A percentile compares a stretch with the other conserved stretches of the same genome.
phyloP scores from a whole-genome alignment of 2,888 invertebrate genomes.

The Rhopalosiphum nymphaeae region DNA sequence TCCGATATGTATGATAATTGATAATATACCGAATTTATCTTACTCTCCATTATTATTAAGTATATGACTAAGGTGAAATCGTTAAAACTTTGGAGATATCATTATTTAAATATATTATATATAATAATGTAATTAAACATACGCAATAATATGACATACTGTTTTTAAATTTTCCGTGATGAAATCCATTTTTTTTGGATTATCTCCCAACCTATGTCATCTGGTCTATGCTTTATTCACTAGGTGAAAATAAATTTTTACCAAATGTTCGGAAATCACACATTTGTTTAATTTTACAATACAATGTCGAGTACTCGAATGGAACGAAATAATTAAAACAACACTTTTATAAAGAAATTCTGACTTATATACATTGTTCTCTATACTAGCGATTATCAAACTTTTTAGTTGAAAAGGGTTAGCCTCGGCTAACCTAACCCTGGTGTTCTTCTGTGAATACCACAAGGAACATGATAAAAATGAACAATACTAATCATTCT shows the following conservation, averaged over 20 bases:
- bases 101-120: not conserved
- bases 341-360: not conserved
- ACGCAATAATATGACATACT: not conserved
- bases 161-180: not conserved
- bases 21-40: not conserved
- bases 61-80: not conserved
- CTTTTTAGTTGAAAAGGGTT: too few relatives aligned
- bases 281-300: not conserved
- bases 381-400: not conserved
- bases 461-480: too few relatives aligned
- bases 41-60: not conserved
- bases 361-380: not conserved
- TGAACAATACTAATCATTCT: too few relatives aligned
- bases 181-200: not conserved
- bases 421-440: too few relatives aligned
- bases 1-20: too few relatives aligned
- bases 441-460: too few relatives aligned
- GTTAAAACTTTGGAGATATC: not conserved
- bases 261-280: not conserved
- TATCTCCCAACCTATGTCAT: not conserved
- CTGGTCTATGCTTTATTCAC: not conserved
- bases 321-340: not conserved
- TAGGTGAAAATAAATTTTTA: not conserved
- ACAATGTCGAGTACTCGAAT: too few relatives aligned
- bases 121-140: not conserved